Percentiles rank a stretch among this genome's conserved stretches.
Evolutionary conservation across 1,140 invertebrate species (phyloP).

Genomic region (Heliconius hewitsoni): DNA sequence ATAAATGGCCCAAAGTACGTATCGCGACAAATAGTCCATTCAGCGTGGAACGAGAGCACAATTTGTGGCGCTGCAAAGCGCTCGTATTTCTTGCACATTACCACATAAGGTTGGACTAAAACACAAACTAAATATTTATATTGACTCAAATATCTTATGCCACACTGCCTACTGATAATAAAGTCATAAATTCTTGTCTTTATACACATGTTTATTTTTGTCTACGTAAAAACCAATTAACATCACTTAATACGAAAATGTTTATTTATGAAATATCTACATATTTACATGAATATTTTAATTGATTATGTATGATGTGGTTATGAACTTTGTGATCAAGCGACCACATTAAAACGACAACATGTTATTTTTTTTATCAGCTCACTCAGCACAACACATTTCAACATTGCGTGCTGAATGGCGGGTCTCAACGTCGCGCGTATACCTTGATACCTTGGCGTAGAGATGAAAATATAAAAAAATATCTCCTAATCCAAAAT

Average conservation of each 20-base stretch:
- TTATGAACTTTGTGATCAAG: neutral
- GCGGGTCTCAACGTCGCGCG: too few relatives aligned
- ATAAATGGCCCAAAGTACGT: constrained; percentile 25
- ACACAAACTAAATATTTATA: constrained; percentile 2
- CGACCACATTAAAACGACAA: constrained; percentile 5
- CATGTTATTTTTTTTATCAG: neutral
- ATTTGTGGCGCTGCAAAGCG: constrained; percentile 50
- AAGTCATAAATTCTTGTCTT: neutral
- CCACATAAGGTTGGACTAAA: constrained; percentile 15
- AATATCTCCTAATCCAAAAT: too few relatives aligned
- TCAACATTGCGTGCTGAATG: too few relatives aligned
- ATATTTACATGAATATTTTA: neutral
- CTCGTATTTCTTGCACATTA: constrained; percentile 13
- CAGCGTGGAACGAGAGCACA: constrained; percentile 58
- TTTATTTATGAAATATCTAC: too few relatives aligned
- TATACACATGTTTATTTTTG: neutral
- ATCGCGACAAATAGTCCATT: constrained; percentile 56
- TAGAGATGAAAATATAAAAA: too few relatives aligned
- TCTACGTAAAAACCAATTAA: neutral
- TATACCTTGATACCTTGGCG: too few relatives aligned
- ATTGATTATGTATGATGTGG: neutral
- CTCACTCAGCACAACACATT: too few relatives aligned
- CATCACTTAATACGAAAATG: neutral
- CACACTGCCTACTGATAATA: neutral
- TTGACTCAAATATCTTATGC: neutral